These are phyloP conservation scores for Botia almorhae DNA, from an alignment of 2,797 vertebrate genomes.

Conservation along the genomic window DNA sequence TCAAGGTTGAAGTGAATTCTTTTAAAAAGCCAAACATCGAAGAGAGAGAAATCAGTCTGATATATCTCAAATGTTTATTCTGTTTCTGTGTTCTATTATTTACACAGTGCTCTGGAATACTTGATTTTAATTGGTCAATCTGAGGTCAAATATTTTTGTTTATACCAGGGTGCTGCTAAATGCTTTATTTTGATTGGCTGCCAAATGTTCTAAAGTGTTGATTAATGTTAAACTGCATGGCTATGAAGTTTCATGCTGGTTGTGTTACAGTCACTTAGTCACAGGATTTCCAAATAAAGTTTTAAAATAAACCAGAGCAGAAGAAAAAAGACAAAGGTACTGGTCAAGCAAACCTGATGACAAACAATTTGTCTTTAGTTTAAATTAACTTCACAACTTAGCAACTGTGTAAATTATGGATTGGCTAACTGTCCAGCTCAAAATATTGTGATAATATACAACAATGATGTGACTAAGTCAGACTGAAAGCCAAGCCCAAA, in stretches of 20 bases:
- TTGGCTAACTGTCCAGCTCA: no score
- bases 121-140: background rate
- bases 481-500: no score
- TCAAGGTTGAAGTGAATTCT: slow-evolving; percentile 63
- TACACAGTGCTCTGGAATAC: background rate
- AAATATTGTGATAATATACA: no score
- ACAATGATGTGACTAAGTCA: no score
- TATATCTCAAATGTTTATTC: background rate
- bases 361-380: no score
- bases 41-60: slow-evolving; percentile 6
- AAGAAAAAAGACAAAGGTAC: background rate
- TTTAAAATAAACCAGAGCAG: background rate
- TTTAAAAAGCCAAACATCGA: slow-evolving; percentile 41
- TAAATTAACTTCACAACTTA: no score
- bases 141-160: background rate
- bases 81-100: slow-evolving; percentile 9
- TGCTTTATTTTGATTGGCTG: background rate
- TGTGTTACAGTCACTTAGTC: background rate
- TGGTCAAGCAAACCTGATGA: background rate
- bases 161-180: background rate
- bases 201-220: background rate
- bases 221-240: background rate
- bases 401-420: no score
- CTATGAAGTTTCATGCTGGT: background rate
- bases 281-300: no score